These are phyloP conservation scores for Lucilia cuprina DNA, from an alignment of 1,140 invertebrate species.

Conservation along the genomic window DNA sequence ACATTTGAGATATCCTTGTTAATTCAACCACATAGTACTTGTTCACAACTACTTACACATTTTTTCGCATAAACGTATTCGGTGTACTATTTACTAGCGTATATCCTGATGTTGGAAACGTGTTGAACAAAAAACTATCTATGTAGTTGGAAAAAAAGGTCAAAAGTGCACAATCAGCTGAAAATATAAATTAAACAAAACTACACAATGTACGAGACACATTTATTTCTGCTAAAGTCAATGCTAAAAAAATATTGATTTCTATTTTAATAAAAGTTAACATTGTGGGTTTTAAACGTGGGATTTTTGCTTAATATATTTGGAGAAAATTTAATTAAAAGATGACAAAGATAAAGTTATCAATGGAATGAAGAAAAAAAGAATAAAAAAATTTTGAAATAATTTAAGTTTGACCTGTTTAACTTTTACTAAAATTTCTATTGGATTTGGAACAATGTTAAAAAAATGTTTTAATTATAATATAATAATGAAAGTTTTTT, in stretches of 20 bases:
- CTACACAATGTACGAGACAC: not conserved
- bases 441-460: too few species aligned
- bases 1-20: not conserved
- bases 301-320: not conserved
- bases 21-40: not conserved
- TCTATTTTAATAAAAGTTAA: too few species aligned
- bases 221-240: not conserved
- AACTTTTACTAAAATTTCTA: too few species aligned
- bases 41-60: not conserved
- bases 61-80: not conserved
- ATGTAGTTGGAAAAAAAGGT: not conserved
- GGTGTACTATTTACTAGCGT: not conserved
- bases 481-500: too few species aligned
- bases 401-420: too few species aligned
- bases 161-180: not conserved
- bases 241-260: not conserved
- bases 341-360: too few species aligned
- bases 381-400: too few species aligned
- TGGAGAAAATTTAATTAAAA: too few species aligned
- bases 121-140: too few species aligned
- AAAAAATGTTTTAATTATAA: too few species aligned
- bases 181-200: not conserved
- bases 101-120: not conserved
- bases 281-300: not conserved
- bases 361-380: too few species aligned